Evolutionary conservation across 1,140 invertebrate genomes (phyloP).

Genomic region (Glossosoma conforme): DNA sequence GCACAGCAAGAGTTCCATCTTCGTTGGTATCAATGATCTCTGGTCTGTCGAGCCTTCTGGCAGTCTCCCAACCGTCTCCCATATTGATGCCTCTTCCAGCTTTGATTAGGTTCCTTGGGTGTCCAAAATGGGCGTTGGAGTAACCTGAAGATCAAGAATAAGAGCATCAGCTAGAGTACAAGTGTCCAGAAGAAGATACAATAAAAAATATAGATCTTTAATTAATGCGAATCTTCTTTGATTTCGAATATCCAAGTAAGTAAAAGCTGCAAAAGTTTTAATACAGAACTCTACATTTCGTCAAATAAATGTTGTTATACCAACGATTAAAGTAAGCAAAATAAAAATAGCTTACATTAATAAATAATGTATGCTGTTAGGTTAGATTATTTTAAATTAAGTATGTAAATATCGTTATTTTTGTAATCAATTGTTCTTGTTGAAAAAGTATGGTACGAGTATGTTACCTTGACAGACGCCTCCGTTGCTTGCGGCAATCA

Average conservation of each 20-base stretch:
- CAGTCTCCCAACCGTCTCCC: slow-evolving; percentile 67
- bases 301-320: too few relatives aligned
- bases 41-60: slow-evolving; percentile 57
- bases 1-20: slow-evolving; percentile 54
- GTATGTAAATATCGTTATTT: neutral
- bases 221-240: neutral
- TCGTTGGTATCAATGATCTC: slow-evolving; percentile 52
- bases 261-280: too few relatives aligned
- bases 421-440: neutral
- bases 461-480: slow-evolving; percentile 46
- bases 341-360: slow-evolving; percentile 3
- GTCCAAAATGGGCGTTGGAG: slow-evolving; percentile 63
- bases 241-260: too few relatives aligned
- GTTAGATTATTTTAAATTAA: too few relatives aligned
- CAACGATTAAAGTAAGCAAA: too few relatives aligned
- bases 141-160: slow-evolving; percentile 43
- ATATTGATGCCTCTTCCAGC: slow-evolving; percentile 50
- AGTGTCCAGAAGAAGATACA: neutral
- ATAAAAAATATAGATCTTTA: neutral
- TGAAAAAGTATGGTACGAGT: neutral
- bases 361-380: neutral
- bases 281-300: too few relatives aligned
- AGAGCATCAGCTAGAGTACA: neutral
- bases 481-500: slow-evolving; percentile 54
- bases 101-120: slow-evolving; percentile 59